These are phyloP conservation scores for Huso huso DNA, from an alignment of 2,797 vertebrate species.

Conservation along the genomic window DNA sequence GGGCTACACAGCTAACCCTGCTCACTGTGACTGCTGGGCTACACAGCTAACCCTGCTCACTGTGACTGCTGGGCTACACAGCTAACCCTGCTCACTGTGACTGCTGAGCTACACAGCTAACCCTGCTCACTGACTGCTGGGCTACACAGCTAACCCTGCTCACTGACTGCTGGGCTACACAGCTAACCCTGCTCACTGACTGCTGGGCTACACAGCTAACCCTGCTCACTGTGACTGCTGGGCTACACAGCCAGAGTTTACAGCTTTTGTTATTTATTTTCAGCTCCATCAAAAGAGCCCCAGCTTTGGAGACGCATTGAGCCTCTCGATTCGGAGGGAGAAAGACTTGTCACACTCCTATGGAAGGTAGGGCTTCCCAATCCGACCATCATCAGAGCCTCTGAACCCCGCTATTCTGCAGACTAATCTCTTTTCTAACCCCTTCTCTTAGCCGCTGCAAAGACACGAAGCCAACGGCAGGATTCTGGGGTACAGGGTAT, in stretches of 20 bases:
- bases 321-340: constrained; percentile 10
- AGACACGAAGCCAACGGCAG: constrained; percentile 42
- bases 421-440: background rate
- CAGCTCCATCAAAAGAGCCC: constrained; percentile 49
- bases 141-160: background rate
- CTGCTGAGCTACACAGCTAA: background rate
- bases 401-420: background rate
- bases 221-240: background rate
- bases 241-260: background rate
- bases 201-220: background rate
- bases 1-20: background rate
- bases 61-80: background rate
- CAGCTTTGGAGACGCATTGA: constrained; percentile 45
- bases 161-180: background rate
- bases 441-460: constrained; percentile 38
- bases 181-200: background rate
- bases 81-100: background rate
- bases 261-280: background rate
- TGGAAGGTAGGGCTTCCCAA: constrained; percentile 50
- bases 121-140: background rate
- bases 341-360: constrained; percentile 37
- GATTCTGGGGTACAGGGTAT: constrained; percentile 39
- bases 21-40: background rate
- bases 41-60: background rate
- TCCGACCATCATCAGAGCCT: background rate